These are phyloP conservation scores for Aurelia coerulea DNA, from an alignment of 30 jellyfish, hydroid and myxozoan species.

Conservation along the genomic window DNA sequence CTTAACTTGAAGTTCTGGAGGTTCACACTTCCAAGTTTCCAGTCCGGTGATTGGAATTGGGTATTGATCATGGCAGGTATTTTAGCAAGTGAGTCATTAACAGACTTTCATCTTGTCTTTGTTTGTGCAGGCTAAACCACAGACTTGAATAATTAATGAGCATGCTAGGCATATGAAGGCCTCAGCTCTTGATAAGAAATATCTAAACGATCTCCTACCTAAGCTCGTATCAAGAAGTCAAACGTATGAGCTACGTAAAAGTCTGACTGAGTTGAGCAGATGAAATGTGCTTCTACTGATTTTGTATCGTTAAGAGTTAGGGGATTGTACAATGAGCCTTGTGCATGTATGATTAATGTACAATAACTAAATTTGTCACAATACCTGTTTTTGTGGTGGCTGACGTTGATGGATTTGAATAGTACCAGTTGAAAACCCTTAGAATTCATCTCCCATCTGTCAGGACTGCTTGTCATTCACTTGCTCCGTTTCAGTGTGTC, in stretches of 20 bases:
- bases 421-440: constrained; percentile 37
- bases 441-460: background rate
- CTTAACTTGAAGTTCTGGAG: too few relatives aligned
- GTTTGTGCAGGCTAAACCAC: constrained; percentile 47
- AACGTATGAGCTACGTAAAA: too few relatives aligned
- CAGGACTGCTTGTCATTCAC: too few relatives aligned
- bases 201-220: background rate
- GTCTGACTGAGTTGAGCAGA: too few relatives aligned
- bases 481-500: too few relatives aligned
- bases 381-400: constrained; percentile 45
- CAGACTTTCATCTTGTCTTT: constrained; percentile 37
- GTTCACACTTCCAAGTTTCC: too few relatives aligned
- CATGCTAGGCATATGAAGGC: constrained; percentile 17
- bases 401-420: constrained; percentile 23
- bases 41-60: constrained; percentile 1
- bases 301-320: too few relatives aligned
- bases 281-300: too few relatives aligned
- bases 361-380: constrained; percentile 2
- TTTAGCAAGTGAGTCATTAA: constrained; percentile 56
- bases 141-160: constrained; percentile 25
- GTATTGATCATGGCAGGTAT: constrained; percentile 25
- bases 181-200: constrained; percentile 12
- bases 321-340: too few relatives aligned
- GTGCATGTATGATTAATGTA: background rate
- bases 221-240: too few relatives aligned